phyloP scores from a whole-genome alignment of 2,888 invertebrate genomes.

The Poecilus cupreus region DNA sequence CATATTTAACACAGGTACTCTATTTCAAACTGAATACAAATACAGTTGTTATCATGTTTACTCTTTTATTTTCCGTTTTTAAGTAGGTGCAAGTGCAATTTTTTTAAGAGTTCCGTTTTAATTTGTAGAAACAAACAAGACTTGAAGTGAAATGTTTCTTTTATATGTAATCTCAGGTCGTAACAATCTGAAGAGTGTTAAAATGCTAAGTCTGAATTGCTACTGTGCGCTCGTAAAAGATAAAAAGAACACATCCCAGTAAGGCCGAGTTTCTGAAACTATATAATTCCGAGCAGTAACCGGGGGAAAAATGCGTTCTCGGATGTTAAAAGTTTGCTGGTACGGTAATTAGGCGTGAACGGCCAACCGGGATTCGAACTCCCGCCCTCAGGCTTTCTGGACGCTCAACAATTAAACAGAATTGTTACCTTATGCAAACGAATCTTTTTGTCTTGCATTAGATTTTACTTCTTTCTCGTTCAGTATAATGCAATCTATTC shows the following conservation, averaged over 20 bases:
- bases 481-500: conserved; percentile 11
- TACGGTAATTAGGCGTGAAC: conserved; percentile 34
- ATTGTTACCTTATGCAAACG: conserved; percentile 46
- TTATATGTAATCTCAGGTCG: conserved; percentile 39
- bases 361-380: conserved; percentile 43
- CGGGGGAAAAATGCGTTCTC: conserved; percentile 11
- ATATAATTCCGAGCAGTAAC: not conserved
- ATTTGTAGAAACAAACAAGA: conserved; percentile 32
- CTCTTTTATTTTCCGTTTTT: not conserved
- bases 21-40: not conserved
- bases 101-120: conserved; percentile 28
- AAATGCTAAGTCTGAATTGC: conserved; percentile 17
- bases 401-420: conserved; percentile 15
- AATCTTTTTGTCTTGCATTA: conserved; percentile 8
- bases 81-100: not conserved
- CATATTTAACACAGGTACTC: conserved; percentile 10
- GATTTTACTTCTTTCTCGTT: conserved; percentile 9
- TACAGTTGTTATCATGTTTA: not conserved
- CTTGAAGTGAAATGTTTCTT: conserved; percentile 30
- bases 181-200: conserved; percentile 50
- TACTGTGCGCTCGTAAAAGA: conserved; percentile 12
- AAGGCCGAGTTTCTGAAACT: not conserved
- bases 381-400: not conserved
- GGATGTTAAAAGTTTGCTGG: conserved; percentile 26
- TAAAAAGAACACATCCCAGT: conserved; percentile 32